These are phyloP conservation scores for Sinelater perroti DNA, from an alignment of 2,888 invertebrate species.

Conservation along the genomic window DNA sequence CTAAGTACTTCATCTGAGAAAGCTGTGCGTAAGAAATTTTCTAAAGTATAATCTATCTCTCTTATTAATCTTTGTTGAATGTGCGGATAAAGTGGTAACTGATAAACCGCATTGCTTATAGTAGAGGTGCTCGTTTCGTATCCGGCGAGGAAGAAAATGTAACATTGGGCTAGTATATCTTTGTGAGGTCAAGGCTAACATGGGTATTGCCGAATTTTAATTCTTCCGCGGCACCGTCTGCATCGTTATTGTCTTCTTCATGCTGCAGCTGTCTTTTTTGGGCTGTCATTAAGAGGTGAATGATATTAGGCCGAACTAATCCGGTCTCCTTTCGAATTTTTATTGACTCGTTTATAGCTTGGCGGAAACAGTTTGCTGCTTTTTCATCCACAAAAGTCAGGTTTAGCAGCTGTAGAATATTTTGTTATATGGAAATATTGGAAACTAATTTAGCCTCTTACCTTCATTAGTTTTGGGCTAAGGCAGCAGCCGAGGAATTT, in stretches of 20 bases:
- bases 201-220: no score
- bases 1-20: conserved; percentile 68
- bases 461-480: conserved; percentile 8
- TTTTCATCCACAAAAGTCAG: conserved; percentile 37
- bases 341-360: conserved; percentile 47
- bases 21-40: conserved; percentile 54
- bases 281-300: conserved; percentile 66
- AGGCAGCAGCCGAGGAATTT: conserved; percentile 9
- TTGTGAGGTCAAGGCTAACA: no score
- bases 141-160: conserved; percentile 57
- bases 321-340: conserved; percentile 42
- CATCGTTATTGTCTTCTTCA: conserved; percentile 1
- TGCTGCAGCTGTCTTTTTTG: conserved; percentile 55
- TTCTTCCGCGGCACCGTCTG: conserved; percentile 20
- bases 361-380: conserved; percentile 43
- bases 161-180: conserved; percentile 65
- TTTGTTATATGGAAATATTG: not conserved
- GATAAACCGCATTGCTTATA: conserved; percentile 64
- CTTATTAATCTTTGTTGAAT: conserved; percentile 64
- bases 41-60: conserved; percentile 56
- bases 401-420: conserved; percentile 27
- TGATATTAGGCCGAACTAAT: conserved; percentile 58
- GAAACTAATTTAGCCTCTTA: not conserved
- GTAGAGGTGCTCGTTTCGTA: conserved; percentile 61
- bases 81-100: conserved; percentile 67